phyloP scores from a whole-genome alignment of 2,888 invertebrate species.

The Drosophila recens region DNA sequence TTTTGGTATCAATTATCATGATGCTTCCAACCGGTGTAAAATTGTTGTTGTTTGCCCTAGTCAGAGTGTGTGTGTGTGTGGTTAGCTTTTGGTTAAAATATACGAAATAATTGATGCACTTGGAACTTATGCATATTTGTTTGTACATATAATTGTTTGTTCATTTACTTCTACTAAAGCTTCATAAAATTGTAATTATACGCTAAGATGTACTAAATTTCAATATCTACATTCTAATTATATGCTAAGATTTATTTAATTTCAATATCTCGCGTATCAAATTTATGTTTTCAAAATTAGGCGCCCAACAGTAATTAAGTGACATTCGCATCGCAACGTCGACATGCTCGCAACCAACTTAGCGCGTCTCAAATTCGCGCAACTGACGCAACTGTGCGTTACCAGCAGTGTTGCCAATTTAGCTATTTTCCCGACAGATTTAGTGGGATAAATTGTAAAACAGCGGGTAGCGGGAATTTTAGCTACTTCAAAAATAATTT shows the following conservation, averaged over 20 bases:
- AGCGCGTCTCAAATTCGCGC: neutral
- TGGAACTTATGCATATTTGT: neutral
- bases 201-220: neutral
- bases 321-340: constrained; percentile 7
- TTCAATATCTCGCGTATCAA: neutral
- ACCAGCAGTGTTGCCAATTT: too few species aligned
- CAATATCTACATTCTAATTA: neutral
- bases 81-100: neutral
- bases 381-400: neutral
- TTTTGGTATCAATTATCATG: constrained; percentile 29
- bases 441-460: too few species aligned
- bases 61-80: neutral
- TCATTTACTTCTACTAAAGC: neutral
- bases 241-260: neutral
- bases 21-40: neutral
- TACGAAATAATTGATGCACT: neutral
- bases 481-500: too few species aligned
- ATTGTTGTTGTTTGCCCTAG: neutral
- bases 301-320: constrained; percentile 5
- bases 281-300: neutral
- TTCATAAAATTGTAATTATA: neutral
- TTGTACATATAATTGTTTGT: neutral
- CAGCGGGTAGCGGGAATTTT: too few species aligned
- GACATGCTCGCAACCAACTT: constrained; percentile 9
- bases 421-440: too few species aligned